These are phyloP conservation scores for Euglossa dilemma DNA, from an alignment of 1,140 invertebrate species.

Conservation along the genomic window DNA sequence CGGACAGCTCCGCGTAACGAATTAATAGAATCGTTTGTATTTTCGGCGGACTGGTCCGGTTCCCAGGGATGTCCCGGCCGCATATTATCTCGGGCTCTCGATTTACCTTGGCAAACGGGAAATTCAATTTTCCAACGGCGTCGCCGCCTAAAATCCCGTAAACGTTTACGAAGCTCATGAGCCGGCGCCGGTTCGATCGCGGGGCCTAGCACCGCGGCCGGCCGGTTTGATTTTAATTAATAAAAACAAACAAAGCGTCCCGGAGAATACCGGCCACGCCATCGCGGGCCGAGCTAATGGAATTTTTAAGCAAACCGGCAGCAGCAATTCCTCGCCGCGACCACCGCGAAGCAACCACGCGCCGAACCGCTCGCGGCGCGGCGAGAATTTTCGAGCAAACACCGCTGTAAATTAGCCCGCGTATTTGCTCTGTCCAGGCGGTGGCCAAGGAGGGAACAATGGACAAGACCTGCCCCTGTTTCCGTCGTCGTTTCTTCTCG, in stretches of 20 bases:
- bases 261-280: not conserved
- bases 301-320: conserved; percentile 65
- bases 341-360: conserved; percentile 27
- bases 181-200: conserved; percentile 31
- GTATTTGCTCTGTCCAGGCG: conserved; percentile 56
- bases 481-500: not conserved
- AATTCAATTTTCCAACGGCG: conserved; percentile 27
- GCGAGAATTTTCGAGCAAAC: conserved; percentile 62
- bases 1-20: conserved; percentile 12
- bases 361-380: conserved; percentile 15
- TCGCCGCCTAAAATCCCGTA: not conserved
- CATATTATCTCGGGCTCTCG: conserved; percentile 12
- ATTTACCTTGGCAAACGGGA: conserved; percentile 19
- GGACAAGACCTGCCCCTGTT: not conserved
- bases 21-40: conserved; percentile 37
- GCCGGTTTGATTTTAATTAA: conserved; percentile 56
- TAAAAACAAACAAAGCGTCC: conserved; percentile 61
- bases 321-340: conserved; percentile 45
- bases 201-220: too few species aligned
- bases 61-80: not conserved
- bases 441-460: conserved; percentile 6
- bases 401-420: conserved; percentile 56
- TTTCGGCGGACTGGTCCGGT: not conserved
- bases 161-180: conserved; percentile 26
- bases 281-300: conserved; percentile 48